Evolutionary conservation across 2,888 invertebrate genomes (phyloP), one percentile per base, ranked within the genome.

Genomic region (Drosophila parthenogenetica): DNA sequence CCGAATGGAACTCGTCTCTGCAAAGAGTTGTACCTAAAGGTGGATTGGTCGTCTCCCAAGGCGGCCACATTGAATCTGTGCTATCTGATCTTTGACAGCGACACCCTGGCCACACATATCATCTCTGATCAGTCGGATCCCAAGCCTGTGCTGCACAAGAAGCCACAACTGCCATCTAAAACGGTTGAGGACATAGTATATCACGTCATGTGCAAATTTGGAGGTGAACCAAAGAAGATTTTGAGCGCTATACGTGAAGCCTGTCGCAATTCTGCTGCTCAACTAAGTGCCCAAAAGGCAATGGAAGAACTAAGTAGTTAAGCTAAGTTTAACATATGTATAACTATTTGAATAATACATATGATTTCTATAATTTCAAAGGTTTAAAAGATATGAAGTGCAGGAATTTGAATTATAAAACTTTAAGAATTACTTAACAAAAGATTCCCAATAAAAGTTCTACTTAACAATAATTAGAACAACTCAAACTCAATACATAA

Each of bases 61-160:
- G n/a, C 35, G 16, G 51, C 48, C n/a, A 51, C 46, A 2, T 25
- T 17, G 0, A 57, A 42, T 2, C 8, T 68, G 35, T 42, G 51
- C 51, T 8, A 22, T 5, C 7, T 5, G 16, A 29, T 66, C 67
- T 68, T 68, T 37, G 67, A 58, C 29, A 8, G 2, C 3, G 10
- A 48, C 2, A 43, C 25, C 1, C 51, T 68, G 3, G 67, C 13
- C 5, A 65, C 66, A 2, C 68, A 66, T 16, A 53, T 58, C 1
- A 4, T 68, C 1, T 11, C 51, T 3, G 67, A 57, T 1, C 22
- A 40, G 0, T 4, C 1, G 5, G 65, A 51, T 3, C 57, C 45
- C 17, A 25, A 50, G 2, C 5, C 50, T 5, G 45, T 67, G 7
- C 8, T 39, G 13, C 2, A 39, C 7, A 64, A 51, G 5, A 68